A percentile compares a stretch with the other conserved stretches of the same genome.
Evolutionary conservation across 2,797 vertebrate species (phyloP).

Genomic region (Knipowitschia caucasica): DNA sequence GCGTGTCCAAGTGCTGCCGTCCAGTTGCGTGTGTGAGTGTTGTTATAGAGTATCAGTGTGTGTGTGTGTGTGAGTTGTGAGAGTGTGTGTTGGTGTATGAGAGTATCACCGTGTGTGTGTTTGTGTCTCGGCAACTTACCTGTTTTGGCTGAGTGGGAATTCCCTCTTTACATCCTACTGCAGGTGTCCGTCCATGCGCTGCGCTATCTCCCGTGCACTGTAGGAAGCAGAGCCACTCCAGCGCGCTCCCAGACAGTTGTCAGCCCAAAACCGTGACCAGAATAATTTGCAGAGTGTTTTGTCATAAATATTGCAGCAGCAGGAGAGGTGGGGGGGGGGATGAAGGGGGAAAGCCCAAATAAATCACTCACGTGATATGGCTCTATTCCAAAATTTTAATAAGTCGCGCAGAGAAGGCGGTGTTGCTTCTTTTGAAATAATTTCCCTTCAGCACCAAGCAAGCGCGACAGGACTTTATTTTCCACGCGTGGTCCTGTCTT

Average conservation of each 20-base stretch:
- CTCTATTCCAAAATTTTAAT: too few species aligned
- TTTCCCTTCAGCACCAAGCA: conserved; percentile 27
- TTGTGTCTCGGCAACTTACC: conserved; percentile 74
- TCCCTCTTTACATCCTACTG: conserved; percentile 76
- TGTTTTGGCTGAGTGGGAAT: conserved; percentile 60
- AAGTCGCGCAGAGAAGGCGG: too few species aligned
- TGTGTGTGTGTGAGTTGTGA: too few species aligned
- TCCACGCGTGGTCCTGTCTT: conserved; percentile 46
- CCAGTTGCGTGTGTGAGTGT: too few species aligned
- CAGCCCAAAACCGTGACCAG: conserved; percentile 72
- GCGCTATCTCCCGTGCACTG: conserved; percentile 48
- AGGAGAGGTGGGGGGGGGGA: too few species aligned
- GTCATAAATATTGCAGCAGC: conserved; percentile 66
- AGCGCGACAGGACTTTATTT: conserved; percentile 37
- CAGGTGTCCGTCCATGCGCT: conserved; percentile 70
- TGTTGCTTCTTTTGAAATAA: conserved; percentile 9
- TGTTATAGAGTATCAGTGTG: too few species aligned
- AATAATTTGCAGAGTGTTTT: conserved; percentile 67
- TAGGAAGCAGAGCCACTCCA: conserved; percentile 62
- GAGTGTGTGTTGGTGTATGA: too few species aligned
- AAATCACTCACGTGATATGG: too few species aligned
- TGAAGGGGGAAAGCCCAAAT: conserved; percentile 15
- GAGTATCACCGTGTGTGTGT: too few species aligned
- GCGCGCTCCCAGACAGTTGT: conserved; percentile 71
- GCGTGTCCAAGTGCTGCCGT: too few species aligned